Evolutionary conservation across 2,113 vertebrate genomes (phyloP).

Genomic region (Mungos mungo): DNA sequence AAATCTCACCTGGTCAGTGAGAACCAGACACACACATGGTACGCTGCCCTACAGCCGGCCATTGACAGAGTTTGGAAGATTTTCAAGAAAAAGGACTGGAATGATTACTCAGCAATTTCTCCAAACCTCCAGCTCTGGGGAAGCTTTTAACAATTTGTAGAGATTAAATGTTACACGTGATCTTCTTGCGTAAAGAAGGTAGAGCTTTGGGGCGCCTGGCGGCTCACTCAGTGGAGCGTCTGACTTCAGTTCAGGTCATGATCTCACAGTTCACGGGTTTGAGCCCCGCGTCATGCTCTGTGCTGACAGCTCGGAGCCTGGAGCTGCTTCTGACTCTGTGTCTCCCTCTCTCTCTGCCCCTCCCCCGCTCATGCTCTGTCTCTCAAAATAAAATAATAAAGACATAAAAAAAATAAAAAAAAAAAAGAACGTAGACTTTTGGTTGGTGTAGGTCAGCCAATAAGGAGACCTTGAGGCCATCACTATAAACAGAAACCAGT

Average conservation of each 20-base stretch:
- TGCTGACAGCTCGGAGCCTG: too few relatives aligned
- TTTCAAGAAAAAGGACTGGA: background rate
- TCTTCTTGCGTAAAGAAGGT: background rate
- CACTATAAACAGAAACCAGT: background rate
- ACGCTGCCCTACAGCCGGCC: rapidly evolving
- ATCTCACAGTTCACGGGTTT: too few relatives aligned
- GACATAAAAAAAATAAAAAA: too few relatives aligned
- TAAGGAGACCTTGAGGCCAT: too few relatives aligned
- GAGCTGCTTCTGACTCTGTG: too few relatives aligned
- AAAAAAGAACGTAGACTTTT: background rate
- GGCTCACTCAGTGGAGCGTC: too few relatives aligned
- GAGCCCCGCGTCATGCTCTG: too few relatives aligned
- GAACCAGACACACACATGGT: background rate
- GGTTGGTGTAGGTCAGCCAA: background rate
- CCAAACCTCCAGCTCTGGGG: background rate
- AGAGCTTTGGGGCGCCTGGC: background rate
- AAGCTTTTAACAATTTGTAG: background rate
- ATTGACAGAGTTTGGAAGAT: background rate
- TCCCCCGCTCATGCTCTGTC: too few relatives aligned
- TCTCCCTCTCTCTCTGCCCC: too few relatives aligned
- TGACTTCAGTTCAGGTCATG: too few relatives aligned
- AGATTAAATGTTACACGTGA: background rate
- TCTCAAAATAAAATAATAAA: too few relatives aligned
- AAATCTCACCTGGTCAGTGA: background rate
- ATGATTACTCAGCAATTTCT: background rate